phyloP scores from a whole-genome alignment of 1,140 invertebrate species.

The Lutraria rhynchaena region DNA sequence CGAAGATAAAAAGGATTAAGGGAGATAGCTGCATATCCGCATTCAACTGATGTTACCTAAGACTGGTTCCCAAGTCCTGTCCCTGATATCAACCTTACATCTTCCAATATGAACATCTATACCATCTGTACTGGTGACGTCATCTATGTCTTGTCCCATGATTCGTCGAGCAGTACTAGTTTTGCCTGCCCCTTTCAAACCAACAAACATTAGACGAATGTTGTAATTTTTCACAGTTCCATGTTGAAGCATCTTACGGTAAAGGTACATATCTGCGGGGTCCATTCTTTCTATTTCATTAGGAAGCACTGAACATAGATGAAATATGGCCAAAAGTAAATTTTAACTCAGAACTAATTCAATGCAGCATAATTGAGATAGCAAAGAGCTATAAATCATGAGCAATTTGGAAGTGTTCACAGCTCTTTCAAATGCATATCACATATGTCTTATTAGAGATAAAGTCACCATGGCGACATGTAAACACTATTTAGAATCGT shows the following conservation, averaged over 20 bases:
- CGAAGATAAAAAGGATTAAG: too few species aligned
- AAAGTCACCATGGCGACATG: too few species aligned
- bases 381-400: background rate
- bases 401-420: too few species aligned
- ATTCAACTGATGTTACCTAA: too few species aligned
- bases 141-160: constrained; percentile 33
- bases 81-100: constrained; percentile 40
- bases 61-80: constrained; percentile 12
- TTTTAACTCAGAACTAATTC: background rate
- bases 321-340: constrained; percentile 1
- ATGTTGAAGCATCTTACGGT: constrained; percentile 39
- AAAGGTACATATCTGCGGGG: constrained; percentile 30
- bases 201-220: constrained; percentile 50
- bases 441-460: too few species aligned
- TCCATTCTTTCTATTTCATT: constrained; percentile 40
- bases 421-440: too few species aligned
- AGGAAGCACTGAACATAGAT: constrained; percentile 38
- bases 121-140: constrained; percentile 41
- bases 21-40: too few species aligned
- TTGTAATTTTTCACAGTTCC: constrained; percentile 37
- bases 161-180: constrained; percentile 33
- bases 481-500: too few species aligned
- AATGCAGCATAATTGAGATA: background rate
- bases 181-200: constrained; percentile 41
- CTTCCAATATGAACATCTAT: constrained; percentile 44